Conservation (phyloP, 2,888 invertebrate species). For the Drosophila rubida region DNA sequence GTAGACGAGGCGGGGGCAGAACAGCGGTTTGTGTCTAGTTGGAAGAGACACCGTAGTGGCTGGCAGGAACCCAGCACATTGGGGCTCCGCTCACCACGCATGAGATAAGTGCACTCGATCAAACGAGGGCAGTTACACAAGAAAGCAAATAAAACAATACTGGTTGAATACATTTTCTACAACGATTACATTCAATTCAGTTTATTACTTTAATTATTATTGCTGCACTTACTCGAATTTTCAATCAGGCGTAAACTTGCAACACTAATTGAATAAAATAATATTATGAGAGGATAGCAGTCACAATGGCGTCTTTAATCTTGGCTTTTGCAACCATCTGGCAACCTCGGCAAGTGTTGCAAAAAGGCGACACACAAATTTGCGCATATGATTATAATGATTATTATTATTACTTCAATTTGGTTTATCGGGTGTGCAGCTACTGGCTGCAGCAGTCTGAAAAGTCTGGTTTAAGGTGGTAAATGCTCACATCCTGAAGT, state of each 20-base stretch:
- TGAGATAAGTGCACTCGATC: slow-evolving; percentile 6
- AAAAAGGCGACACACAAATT: not conserved
- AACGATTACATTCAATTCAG: too few species aligned
- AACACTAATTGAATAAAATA: not conserved
- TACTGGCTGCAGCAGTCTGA: not conserved
- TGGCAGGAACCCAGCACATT: slow-evolving; percentile 3
- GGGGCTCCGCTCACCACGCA: slow-evolving; percentile 4
- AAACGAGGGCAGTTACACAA: not conserved
- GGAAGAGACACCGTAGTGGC: slow-evolving; percentile 14
- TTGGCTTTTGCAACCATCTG: not conserved
- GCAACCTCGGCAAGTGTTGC: not conserved
- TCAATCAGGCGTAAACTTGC: too few species aligned
- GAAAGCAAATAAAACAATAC: not conserved
- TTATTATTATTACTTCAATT: slow-evolving; percentile 3
- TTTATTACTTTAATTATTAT: too few species aligned
- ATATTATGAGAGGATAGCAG: not conserved
- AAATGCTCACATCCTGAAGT: slow-evolving; percentile 17
- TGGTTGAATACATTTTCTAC: too few species aligned
- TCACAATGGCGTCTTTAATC: not conserved
- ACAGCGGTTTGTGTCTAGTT: slow-evolving; percentile 14
- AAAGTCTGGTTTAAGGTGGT: slow-evolving; percentile 19
- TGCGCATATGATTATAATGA: not conserved
- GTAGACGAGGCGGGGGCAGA: slow-evolving; percentile 3
- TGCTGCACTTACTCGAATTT: too few species aligned
- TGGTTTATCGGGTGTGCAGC: not conserved